Evolutionary conservation across 2,797 vertebrate species (phyloP).

Genomic region (Smutsia temminckii): DNA sequence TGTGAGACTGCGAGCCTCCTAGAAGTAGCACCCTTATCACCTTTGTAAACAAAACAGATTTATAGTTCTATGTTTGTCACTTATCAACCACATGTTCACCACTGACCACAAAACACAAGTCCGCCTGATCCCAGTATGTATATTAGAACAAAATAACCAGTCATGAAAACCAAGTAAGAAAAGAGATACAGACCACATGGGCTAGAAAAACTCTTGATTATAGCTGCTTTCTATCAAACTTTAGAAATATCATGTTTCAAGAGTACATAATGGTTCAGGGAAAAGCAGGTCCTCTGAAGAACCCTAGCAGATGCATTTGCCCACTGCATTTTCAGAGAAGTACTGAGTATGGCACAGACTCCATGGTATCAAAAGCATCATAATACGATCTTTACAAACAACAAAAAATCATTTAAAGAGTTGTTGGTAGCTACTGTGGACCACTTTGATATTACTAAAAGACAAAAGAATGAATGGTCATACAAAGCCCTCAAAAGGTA

Average conservation of each 20-base stretch:
- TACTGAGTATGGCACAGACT: background rate
- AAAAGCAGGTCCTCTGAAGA: background rate
- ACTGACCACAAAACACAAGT: background rate
- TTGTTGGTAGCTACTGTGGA: background rate
- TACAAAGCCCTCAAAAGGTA: background rate
- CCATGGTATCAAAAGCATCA: background rate
- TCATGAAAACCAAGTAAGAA: background rate
- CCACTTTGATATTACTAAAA: background rate
- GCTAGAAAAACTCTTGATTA: background rate
- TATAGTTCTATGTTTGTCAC: background rate
- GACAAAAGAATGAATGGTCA: background rate
- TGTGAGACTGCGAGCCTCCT: background rate
- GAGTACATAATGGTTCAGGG: background rate
- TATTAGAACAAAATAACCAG: background rate
- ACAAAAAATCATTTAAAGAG: background rate
- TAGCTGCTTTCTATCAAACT: background rate
- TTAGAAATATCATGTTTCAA: background rate
- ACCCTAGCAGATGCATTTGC: too few species aligned
- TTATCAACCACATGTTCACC: background rate
- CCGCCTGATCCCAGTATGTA: background rate
- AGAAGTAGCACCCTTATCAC: background rate
- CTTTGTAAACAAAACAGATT: background rate
- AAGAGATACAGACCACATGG: background rate
- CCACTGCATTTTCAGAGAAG: background rate
- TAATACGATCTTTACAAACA: background rate